These are phyloP conservation scores for Mustela erminea DNA, from an alignment of 2,797 vertebrate genomes.

Conservation along the genomic window DNA sequence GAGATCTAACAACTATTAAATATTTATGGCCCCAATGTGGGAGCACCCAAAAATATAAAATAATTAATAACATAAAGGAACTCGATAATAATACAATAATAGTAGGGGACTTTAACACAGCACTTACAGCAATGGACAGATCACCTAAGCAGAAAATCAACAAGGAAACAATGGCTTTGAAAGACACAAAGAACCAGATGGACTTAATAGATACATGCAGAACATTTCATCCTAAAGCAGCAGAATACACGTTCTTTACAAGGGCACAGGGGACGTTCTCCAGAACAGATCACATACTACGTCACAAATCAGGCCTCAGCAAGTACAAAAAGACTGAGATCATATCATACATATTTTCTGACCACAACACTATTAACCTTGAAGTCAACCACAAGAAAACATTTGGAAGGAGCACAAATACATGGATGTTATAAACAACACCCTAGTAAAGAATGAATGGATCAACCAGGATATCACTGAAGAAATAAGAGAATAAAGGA, in stretches of 20 bases:
- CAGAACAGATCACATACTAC: background rate
- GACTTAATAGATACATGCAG: background rate
- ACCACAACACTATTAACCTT: background rate
- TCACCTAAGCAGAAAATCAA: background rate
- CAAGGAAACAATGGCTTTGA: background rate
- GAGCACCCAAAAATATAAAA: background rate
- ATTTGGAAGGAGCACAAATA: background rate
- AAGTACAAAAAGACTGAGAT: background rate
- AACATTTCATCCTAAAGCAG: background rate
- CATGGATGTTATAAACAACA: background rate
- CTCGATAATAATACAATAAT: background rate
- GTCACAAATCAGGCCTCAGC: background rate
- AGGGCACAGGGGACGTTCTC: background rate
- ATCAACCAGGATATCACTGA: background rate
- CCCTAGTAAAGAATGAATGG: background rate
- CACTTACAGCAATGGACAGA: background rate
- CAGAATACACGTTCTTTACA: background rate
- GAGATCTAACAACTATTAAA: background rate
- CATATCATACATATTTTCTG: background rate
- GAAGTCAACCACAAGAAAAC: background rate
- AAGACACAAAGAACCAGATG: background rate
- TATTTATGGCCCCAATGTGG: background rate
- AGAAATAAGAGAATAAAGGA: background rate
- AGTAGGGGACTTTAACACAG: background rate
- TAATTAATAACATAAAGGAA: background rate